Percentiles rank a stretch among this genome's conserved stretches.
Conservation (phyloP, 2,888 invertebrate species). For the Scaptomyza reducta region DNA sequence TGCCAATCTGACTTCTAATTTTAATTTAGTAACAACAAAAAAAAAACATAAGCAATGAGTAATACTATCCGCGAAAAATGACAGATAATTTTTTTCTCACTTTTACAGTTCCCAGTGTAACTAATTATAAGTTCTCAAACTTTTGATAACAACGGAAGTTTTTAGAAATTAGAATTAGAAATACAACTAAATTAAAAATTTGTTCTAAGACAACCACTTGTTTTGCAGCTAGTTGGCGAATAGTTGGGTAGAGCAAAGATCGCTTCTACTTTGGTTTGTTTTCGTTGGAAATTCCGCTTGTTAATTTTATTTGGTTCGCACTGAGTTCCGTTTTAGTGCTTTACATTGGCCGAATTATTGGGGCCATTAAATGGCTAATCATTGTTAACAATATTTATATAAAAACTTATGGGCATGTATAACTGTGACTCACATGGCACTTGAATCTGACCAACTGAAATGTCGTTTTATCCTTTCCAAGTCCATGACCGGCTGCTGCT, state of each 20-base stretch:
- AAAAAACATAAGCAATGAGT: no score
- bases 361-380: no score
- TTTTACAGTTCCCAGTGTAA: no score
- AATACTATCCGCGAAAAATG: no score
- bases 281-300: background rate
- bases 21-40: no score
- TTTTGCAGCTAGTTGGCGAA: constrained; percentile 15
- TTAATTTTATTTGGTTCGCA: constrained; percentile 23
- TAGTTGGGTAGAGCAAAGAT: constrained; percentile 36
- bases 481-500: constrained; percentile 70
- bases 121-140: background rate
- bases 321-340: constrained; percentile 41
- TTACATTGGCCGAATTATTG: no score
- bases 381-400: no score
- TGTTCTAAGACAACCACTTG: constrained; percentile 55
- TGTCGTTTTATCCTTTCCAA: constrained; percentile 82
- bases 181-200: constrained; percentile 30
- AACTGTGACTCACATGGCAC: constrained; percentile 81
- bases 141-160: constrained; percentile 18
- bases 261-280: constrained; percentile 13
- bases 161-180: constrained; percentile 11
- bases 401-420: background rate
- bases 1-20: no score
- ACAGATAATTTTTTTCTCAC: no score
- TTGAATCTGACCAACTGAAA: constrained; percentile 83